Percentiles rank a stretch among this genome's conserved stretches.
phyloP scores from a whole-genome alignment of 2,797 vertebrate genomes.

The Amphiprion clarkii region DNA sequence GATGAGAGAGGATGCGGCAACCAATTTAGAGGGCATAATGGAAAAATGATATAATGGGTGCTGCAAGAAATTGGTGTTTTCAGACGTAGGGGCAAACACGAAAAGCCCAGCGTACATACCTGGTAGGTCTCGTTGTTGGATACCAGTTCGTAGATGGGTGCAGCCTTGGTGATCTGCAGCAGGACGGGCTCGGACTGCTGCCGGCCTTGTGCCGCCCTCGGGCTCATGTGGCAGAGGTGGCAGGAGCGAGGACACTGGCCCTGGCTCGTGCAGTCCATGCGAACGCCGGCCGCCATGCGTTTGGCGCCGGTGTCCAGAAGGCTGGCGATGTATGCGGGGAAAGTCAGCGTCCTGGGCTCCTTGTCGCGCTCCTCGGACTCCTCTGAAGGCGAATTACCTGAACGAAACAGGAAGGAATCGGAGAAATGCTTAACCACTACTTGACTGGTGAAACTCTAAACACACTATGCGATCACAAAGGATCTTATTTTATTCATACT shows the following conservation, averaged over 20 bases:
- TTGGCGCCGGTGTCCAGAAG: slow-evolving; percentile 95
- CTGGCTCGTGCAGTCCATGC: slow-evolving; percentile 95
- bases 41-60: not conserved
- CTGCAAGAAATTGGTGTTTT: not conserved
- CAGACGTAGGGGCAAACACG: not conserved
- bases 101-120: slow-evolving; percentile 77
- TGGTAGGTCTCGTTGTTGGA: slow-evolving; percentile 96
- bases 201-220: slow-evolving; percentile 85
- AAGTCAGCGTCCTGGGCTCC: slow-evolving; percentile 95
- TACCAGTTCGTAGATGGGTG: slow-evolving; percentile 95
- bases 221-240: slow-evolving; percentile 92
- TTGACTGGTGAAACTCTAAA: not conserved
- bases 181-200: slow-evolving; percentile 90
- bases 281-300: slow-evolving; percentile 92
- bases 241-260: slow-evolving; percentile 95
- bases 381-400: slow-evolving; percentile 97
- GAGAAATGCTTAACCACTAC: too few relatives aligned
- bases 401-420: not conserved
- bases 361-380: slow-evolving; percentile 96
- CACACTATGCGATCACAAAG: not conserved
- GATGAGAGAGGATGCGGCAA: not conserved
- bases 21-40: not conserved
- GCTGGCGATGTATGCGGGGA: slow-evolving; percentile 95
- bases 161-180: slow-evolving; percentile 94
- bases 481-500: not conserved